Conservation (phyloP, 2,888 invertebrate genomes). For the Trimorus sp. region DNA sequence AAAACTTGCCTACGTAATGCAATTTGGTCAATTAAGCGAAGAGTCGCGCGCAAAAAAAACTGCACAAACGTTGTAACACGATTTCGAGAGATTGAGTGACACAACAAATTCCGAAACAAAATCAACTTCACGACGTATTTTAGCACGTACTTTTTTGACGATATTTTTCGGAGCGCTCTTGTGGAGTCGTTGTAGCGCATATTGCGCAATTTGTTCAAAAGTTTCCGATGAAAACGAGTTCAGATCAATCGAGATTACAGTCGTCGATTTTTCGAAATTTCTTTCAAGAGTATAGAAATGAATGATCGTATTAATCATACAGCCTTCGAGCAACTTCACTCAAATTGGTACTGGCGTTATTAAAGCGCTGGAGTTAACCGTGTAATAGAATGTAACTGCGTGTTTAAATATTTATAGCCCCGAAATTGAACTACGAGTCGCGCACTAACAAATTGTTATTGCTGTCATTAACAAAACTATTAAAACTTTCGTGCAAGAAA, state of each 20-base stretch:
- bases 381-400: slow-evolving; percentile 26
- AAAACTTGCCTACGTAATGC: slow-evolving; percentile 48
- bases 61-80: slow-evolving; percentile 34
- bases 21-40: slow-evolving; percentile 50
- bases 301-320: neutral
- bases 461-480: slow-evolving; percentile 15
- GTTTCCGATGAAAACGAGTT: too few relatives aligned
- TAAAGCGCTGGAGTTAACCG: slow-evolving; percentile 7
- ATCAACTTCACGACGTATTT: slow-evolving; percentile 13
- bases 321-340: neutral
- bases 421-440: slow-evolving; percentile 26
- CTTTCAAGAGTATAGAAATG: neutral
- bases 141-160: neutral
- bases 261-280: neutral
- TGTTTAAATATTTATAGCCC: slow-evolving; percentile 25
- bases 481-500: slow-evolving; percentile 19
- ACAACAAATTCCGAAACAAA: slow-evolving; percentile 24
- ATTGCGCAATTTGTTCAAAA: too few relatives aligned
- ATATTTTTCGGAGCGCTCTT: neutral
- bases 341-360: neutral
- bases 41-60: slow-evolving; percentile 25
- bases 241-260: too few relatives aligned
- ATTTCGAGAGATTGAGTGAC: slow-evolving; percentile 28
- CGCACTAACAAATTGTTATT: slow-evolving; percentile 12
- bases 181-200: too few relatives aligned